A percentile compares a stretch with the other conserved stretches of the same genome.
These are phyloP conservation scores for Sparidentex hasta DNA, from an alignment of 2,797 vertebrate species.

Conservation along the genomic window DNA sequence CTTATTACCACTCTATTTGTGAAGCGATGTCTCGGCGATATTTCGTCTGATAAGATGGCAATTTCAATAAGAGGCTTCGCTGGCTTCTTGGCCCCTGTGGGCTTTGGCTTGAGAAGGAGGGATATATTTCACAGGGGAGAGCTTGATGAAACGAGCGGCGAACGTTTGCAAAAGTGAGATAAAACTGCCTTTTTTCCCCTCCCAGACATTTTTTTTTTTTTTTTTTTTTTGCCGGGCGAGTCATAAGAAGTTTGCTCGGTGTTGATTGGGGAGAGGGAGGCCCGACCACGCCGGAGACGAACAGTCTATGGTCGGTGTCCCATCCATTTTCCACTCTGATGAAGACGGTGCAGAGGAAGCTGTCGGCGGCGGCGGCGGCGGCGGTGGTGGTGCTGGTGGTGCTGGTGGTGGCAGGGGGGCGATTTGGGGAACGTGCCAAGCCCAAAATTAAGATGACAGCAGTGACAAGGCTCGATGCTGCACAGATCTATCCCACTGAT, in stretches of 20 bases:
- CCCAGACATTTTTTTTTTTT: constrained; percentile 50
- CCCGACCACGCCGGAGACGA: constrained; percentile 19
- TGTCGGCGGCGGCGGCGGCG: background rate
- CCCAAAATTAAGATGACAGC: constrained; percentile 79
- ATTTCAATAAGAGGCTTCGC: constrained; percentile 83
- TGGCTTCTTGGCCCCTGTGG: constrained; percentile 71
- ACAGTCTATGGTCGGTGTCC: constrained; percentile 44
- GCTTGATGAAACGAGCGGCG: constrained; percentile 69
- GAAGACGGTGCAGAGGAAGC: constrained; percentile 41
- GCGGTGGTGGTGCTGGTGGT: constrained; percentile 11
- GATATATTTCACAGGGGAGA: constrained; percentile 79
- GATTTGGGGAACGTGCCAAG: constrained; percentile 48
- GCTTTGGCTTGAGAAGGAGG: constrained; percentile 72
- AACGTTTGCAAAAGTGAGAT: constrained; percentile 82
- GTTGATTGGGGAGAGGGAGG: constrained; percentile 39
- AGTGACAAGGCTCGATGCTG: constrained; percentile 67
- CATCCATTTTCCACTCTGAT: constrained; percentile 65
- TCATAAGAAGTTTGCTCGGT: constrained; percentile 42
- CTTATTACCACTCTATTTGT: constrained; percentile 82
- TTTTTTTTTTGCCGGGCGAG: constrained; percentile 16
- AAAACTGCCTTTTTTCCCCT: constrained; percentile 52
- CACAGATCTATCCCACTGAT: constrained; percentile 72
- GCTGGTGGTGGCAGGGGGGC: constrained; percentile 7
- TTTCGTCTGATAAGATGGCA: constrained; percentile 81
- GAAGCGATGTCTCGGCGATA: constrained; percentile 78